Percentiles rank a stretch among this genome's conserved stretches.
Conservation (phyloP, 2,888 invertebrate species). For the Phalera bucephala region DNA sequence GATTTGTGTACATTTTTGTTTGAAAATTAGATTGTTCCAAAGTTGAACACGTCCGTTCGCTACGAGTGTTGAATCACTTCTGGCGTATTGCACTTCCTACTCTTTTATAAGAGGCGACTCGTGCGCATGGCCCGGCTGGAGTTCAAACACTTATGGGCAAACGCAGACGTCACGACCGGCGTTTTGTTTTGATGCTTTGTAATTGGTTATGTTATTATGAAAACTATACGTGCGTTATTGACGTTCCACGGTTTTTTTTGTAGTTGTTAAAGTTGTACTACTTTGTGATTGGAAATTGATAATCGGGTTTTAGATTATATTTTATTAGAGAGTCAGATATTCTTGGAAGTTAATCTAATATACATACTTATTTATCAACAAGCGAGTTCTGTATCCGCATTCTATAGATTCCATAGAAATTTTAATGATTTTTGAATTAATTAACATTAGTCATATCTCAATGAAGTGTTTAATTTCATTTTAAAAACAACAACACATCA, state of each 20-base stretch:
- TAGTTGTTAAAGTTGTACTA: slow-evolving; percentile 13
- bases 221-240: slow-evolving; percentile 19
- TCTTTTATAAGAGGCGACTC: slow-evolving; percentile 53
- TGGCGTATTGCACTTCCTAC: slow-evolving; percentile 36
- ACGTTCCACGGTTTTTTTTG: slow-evolving; percentile 18
- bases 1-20: slow-evolving; percentile 85
- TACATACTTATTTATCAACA: too few species aligned
- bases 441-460: too few species aligned
- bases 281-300: slow-evolving; percentile 5
- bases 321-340: too few species aligned
- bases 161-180: slow-evolving; percentile 39
- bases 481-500: too few species aligned
- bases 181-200: slow-evolving; percentile 38
- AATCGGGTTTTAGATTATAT: slow-evolving; percentile 6
- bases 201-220: slow-evolving; percentile 23
- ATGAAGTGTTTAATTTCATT: too few species aligned
- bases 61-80: slow-evolving; percentile 33
- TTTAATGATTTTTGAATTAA: too few species aligned
- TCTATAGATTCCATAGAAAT: too few species aligned
- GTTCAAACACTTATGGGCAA: slow-evolving; percentile 32
- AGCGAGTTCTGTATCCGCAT: too few species aligned
- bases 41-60: slow-evolving; percentile 43
- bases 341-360: too few species aligned
- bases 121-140: slow-evolving; percentile 51
- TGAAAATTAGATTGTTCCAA: slow-evolving; percentile 11